Base-by-base conservation (phyloP, 2,113 vertebrate species). In the Mastomys natalensis region DNA sequence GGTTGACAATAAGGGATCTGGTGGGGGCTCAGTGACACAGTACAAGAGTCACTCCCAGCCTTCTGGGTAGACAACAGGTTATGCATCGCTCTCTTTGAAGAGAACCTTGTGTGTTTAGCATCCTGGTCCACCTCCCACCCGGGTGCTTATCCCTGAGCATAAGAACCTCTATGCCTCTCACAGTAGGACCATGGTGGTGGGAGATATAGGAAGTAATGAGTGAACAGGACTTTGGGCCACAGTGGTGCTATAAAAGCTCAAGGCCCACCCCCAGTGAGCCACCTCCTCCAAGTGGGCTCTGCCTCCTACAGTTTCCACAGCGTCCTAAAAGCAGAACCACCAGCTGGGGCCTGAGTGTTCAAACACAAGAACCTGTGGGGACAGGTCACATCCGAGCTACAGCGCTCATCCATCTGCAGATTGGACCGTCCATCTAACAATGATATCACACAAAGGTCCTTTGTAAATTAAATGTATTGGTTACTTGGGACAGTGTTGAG, bases 361-460 rank as follows among this genome's bases (percentile, higher is more conserved):
- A 48, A 64, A 45, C 12, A 45, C 24, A 86, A 66, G 58, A 43
- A 43, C 12, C 81, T 62, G 6, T 29, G 24, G 12, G 24, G n/a
- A 17, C n/a, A 84, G 12, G 43, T 45, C 58, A 31, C 81, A 84
- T 40, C 17, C 12, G 0, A 40, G 17, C 16, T 43, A 26, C 2
- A 7, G 34, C 6, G 0, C 2, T 21, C 16, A 10, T 24, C 62
- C 37, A 2, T 45, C 73, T 3, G 1, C 31, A 70, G 40, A 34
- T 13, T 51, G 48, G 51, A 43, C 76, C 51, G 16, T 4, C 48
- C 24, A 9, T 7, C 40, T 24, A 17, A 22, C 19, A n/a, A 55
- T 7, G 55, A 73, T 8, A 22, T 48, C 88, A 55, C 17, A 66
- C 73, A 84, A 40, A 68, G 2, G 0, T 72, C 64, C 48, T 34